phyloP scores from a whole-genome alignment of 1,140 invertebrate genomes.

The Plutomurus gul region DNA sequence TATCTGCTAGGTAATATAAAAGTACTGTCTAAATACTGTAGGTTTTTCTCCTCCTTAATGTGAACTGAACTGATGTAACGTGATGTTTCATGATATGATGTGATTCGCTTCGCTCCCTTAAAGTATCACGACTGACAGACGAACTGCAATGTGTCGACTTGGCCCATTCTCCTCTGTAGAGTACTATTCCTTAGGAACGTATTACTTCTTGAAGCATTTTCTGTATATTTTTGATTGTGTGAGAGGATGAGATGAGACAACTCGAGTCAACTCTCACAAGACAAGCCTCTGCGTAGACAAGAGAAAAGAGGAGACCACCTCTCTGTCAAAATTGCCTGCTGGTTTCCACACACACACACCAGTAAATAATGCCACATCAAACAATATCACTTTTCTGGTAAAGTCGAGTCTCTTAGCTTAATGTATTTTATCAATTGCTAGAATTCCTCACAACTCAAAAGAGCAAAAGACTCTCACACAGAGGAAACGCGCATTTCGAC shows the following conservation, averaged over 20 bases:
- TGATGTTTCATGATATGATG: too few relatives aligned
- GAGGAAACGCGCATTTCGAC: too few relatives aligned
- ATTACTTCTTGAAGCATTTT: too few relatives aligned
- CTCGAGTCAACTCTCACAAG: too few relatives aligned
- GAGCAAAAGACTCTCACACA: too few relatives aligned
- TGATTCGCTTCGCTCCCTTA: slow-evolving; percentile 13
- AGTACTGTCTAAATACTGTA: too few relatives aligned
- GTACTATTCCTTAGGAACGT: too few relatives aligned
- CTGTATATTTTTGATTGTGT: not conserved
- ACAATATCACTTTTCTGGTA: slow-evolving; percentile 12
- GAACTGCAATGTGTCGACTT: slow-evolving; percentile 24
- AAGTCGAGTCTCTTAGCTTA: not conserved
- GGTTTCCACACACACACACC: slow-evolving; percentile 32
- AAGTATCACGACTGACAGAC: not conserved
- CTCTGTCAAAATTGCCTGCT: slow-evolving; percentile 39
- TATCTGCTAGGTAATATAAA: too few relatives aligned
- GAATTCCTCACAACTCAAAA: not conserved
- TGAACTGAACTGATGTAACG: not conserved
- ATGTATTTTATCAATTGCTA: not conserved
- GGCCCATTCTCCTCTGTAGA: not conserved
- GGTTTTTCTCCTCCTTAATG: too few relatives aligned
- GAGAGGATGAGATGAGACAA: not conserved
- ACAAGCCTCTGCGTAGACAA: too few relatives aligned
- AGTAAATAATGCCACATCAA: slow-evolving; percentile 15
- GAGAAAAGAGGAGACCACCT: slow-evolving; percentile 36